These are phyloP conservation scores for Volucella inflata DNA, from an alignment of 2,888 invertebrate genomes.

Conservation along the genomic window DNA sequence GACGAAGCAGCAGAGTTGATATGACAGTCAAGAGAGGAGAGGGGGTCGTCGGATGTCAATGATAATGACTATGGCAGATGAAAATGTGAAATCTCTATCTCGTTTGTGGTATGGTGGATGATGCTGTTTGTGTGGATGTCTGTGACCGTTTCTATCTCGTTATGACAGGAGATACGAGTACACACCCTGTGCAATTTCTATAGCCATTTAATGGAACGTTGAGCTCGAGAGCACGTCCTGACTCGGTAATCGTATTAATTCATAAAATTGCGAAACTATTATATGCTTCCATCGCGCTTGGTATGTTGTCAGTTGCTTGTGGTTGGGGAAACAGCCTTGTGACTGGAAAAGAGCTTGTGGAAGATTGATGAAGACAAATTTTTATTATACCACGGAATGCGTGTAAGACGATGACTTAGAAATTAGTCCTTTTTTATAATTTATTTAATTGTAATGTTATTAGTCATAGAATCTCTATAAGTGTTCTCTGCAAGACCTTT, in stretches of 20 bases:
- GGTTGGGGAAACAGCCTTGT: not conserved
- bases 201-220: conserved; percentile 58
- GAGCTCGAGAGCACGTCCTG: conserved; percentile 52
- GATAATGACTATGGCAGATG: conserved; percentile 63
- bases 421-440: conserved; percentile 9
- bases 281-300: conserved; percentile 48
- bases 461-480: too few species aligned
- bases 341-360: not conserved
- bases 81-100: conserved; percentile 63
- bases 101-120: conserved; percentile 13
- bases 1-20: not conserved
- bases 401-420: conserved; percentile 19
- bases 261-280: conserved; percentile 65
- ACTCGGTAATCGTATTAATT: conserved; percentile 68
- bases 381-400: conserved; percentile 49
- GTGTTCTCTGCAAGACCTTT: too few species aligned
- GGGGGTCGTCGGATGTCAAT: conserved; percentile 49
- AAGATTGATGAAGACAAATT: conserved; percentile 51
- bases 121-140: conserved; percentile 1
- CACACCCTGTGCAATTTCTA: conserved; percentile 52
- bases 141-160: conserved; percentile 13
- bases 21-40: not conserved
- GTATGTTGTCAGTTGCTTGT: conserved; percentile 4
- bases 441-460: not conserved
- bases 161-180: conserved; percentile 44